Base-by-base conservation (phyloP, 2,797 vertebrate species). In the Pseudomugil gertrudae region DNA sequence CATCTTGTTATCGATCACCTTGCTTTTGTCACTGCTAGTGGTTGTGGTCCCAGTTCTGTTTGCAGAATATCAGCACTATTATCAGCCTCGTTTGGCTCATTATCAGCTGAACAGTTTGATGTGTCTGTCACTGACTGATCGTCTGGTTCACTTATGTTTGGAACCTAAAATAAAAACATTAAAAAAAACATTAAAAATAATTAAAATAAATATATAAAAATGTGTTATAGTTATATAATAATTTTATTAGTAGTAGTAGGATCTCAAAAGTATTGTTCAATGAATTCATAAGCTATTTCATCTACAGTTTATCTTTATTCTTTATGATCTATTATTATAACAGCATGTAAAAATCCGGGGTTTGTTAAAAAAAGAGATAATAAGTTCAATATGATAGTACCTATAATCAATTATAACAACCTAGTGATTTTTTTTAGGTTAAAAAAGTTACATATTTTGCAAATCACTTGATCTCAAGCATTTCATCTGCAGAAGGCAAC, bases 11-110 rank as follows among this genome's bases (percentile, higher is more conserved):
- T 4, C 57, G 3, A 2, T 80, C 82, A 98, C 98, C 96, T 98
- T 77, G 96, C 97, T 94, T 92, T 95, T 74, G 84, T 92, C 72
- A 96, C 50, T 52, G 94, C 85, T 35, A 99, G 92, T 4, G 95
- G 90, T 73, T 93, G 74, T 5, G 93, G 90, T 55, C 80, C 90
- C 11, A 76, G 29, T 67, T 80, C 85, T 61, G 82, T 86, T 64
- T 86, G 77, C 6, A 86, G 33, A 73, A 69, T 45, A 55, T 47
- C 52, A 24, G 21, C 26, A 26, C 66, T 74, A 63, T 71, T 68
- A 65, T 62, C 64, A 13, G 14, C 27, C 54, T 35, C 53, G 19
- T 72, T 84, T n/a, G n/a, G n/a, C 24, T 62, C n/a, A n/a, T n/a
- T n/a, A n/a, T n/a, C n/a, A n/a, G n/a, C 72, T 26, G 51, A 2